phyloP scores from a whole-genome alignment of 2,113 vertebrate species.

The Rhabdomys dilectus region DNA sequence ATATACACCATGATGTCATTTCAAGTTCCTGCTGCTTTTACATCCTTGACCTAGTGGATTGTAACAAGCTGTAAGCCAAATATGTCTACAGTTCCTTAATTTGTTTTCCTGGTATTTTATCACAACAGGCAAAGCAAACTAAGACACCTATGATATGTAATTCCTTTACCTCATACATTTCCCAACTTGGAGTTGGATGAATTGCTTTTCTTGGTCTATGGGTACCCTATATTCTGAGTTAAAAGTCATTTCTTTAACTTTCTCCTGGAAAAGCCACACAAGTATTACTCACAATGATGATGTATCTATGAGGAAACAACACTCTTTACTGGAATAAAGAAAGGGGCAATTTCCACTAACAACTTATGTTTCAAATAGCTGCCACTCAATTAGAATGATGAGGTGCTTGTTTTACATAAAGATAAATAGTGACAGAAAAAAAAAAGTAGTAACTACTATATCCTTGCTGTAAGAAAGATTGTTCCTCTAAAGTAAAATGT shows the following conservation, averaged over 20 bases:
- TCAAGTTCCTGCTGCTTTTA: neutral
- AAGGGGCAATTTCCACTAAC: neutral
- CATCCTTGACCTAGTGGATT: neutral
- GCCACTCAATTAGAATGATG: neutral
- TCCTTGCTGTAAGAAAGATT: neutral
- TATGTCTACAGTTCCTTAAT: no score
- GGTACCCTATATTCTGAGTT: neutral
- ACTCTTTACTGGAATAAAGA: neutral
- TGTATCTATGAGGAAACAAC: neutral
- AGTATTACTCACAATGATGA: neutral
- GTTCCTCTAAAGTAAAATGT: neutral
- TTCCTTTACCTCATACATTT: neutral
- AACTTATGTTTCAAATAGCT: neutral
- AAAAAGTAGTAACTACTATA: neutral
- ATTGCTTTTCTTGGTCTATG: neutral
- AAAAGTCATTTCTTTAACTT: neutral
- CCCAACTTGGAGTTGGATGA: neutral
- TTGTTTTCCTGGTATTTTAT: neutral
- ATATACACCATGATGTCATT: neutral
- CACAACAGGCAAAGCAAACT: neutral
- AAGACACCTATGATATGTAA: neutral
- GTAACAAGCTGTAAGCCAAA: neutral
- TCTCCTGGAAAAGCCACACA: neutral
- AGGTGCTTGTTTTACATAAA: neutral
- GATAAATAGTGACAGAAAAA: neutral